These are phyloP conservation scores for Cryptophagus acutangulus DNA, from an alignment of 2,888 invertebrate species.

Conservation along the genomic window DNA sequence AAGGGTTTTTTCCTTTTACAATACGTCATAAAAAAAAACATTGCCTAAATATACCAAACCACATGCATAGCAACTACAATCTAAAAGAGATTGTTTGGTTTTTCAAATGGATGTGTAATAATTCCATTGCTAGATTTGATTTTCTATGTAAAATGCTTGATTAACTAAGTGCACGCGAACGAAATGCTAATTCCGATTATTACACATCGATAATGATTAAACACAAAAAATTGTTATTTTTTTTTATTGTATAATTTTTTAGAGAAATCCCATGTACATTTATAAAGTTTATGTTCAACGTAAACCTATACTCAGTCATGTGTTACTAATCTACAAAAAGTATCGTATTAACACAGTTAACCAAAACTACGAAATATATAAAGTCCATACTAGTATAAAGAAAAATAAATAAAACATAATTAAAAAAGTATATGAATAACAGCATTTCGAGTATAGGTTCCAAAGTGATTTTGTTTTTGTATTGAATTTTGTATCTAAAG, in stretches of 20 bases:
- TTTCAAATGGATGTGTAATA: conserved; percentile 19
- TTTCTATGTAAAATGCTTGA: not conserved
- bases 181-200: not conserved
- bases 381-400: not conserved
- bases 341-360: not conserved
- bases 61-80: conserved; percentile 23
- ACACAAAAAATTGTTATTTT: not conserved
- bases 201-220: no score
- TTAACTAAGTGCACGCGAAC: not conserved
- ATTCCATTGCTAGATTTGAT: conserved; percentile 3
- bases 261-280: no score
- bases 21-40: conserved; percentile 9
- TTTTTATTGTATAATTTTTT: not conserved
- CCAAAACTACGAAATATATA: not conserved
- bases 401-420: conserved; percentile 15
- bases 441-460: conserved; percentile 28
- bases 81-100: conserved; percentile 16
- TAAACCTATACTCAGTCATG: conserved; percentile 40
- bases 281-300: no score
- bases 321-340: conserved; percentile 12
- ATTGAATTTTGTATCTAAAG: conserved; percentile 21
- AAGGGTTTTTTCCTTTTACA: no score
- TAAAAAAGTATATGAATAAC: conserved; percentile 19
- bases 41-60: conserved; percentile 26
- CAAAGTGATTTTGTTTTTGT: conserved; percentile 14